These are phyloP conservation scores for Cryptocheilus praepositus DNA, from an alignment of 2,888 invertebrate genomes.

Conservation along the genomic window DNA sequence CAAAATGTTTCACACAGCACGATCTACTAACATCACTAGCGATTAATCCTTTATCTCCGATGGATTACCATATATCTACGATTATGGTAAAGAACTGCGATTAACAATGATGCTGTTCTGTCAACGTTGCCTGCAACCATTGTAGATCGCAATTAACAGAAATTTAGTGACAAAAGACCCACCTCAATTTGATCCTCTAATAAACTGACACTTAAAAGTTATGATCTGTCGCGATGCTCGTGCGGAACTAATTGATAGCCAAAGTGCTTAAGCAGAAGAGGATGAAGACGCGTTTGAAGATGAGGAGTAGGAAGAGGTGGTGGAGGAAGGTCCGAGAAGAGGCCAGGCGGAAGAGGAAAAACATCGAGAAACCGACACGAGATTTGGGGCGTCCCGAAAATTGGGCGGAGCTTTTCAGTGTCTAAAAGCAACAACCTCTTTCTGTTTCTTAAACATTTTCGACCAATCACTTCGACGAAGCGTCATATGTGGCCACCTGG, in stretches of 20 bases:
- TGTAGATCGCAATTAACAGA: no score
- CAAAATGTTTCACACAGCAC: no score
- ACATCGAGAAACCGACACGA: constrained; percentile 30
- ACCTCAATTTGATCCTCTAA: no score
- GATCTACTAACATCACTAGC: no score
- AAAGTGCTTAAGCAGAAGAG: constrained; percentile 54
- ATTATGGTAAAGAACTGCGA: no score
- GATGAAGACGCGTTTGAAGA: constrained; percentile 19
- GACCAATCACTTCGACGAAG: constrained; percentile 51
- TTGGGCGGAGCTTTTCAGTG: constrained; percentile 63
- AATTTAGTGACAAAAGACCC: no score
- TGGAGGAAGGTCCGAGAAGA: constrained; percentile 30
- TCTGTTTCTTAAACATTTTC: constrained; percentile 41
- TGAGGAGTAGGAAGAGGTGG: constrained; percentile 33
- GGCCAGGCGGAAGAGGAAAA: constrained; percentile 45
- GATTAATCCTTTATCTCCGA: no score
- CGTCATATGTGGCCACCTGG: constrained; percentile 67
- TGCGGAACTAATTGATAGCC: constrained; percentile 67
- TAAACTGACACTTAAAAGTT: neutral
- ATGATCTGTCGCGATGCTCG: constrained; percentile 27
- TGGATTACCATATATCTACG: no score
- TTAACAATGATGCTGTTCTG: no score
- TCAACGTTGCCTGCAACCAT: no score
- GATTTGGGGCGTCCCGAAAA: constrained; percentile 59
- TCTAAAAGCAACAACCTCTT: constrained; percentile 47